Evolutionary conservation across 2,888 invertebrate species (phyloP).

Genomic region (Zelleria hepariella): DNA sequence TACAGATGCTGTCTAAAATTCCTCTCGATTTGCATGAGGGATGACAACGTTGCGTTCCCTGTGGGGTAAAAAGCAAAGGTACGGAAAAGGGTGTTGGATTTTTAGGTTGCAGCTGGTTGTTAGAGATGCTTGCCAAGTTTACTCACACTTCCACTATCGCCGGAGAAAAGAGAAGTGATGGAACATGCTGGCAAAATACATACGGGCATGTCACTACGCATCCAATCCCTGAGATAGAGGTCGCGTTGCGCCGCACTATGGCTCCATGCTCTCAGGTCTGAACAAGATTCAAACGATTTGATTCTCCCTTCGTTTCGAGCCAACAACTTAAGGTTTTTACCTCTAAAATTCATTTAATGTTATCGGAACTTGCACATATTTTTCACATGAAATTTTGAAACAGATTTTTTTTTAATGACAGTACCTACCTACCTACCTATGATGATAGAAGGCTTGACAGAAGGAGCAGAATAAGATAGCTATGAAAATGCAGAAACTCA

Average conservation of each 20-base stretch:
- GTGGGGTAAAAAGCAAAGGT: too few relatives aligned
- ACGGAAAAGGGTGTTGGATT: too few relatives aligned
- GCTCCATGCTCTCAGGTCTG: conserved; percentile 71
- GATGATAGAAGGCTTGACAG: neutral
- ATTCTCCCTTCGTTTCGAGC: conserved; percentile 64
- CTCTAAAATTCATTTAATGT: conserved; percentile 40
- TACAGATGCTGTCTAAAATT: conserved; percentile 46
- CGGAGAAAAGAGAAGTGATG: neutral
- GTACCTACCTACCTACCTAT: neutral
- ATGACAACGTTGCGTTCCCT: conserved; percentile 47
- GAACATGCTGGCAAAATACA: conserved; percentile 38
- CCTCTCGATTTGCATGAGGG: conserved; percentile 53
- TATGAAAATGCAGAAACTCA: neutral
- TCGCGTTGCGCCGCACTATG: conserved; percentile 40
- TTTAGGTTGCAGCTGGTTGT: too few relatives aligned
- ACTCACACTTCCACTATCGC: neutral
- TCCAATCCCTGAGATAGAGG: conserved; percentile 57
- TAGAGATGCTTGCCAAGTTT: neutral
- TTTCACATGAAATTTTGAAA: neutral
- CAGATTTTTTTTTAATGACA: neutral
- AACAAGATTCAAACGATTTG: conserved; percentile 66
- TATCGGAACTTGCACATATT: neutral
- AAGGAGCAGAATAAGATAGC: neutral
- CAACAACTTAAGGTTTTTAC: conserved; percentile 25
- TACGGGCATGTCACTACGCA: conserved; percentile 49